Evolutionary conservation across 2,888 invertebrate genomes (phyloP), one percentile per base, ranked within the genome.

Genomic region (Catocala sponsa): DNA sequence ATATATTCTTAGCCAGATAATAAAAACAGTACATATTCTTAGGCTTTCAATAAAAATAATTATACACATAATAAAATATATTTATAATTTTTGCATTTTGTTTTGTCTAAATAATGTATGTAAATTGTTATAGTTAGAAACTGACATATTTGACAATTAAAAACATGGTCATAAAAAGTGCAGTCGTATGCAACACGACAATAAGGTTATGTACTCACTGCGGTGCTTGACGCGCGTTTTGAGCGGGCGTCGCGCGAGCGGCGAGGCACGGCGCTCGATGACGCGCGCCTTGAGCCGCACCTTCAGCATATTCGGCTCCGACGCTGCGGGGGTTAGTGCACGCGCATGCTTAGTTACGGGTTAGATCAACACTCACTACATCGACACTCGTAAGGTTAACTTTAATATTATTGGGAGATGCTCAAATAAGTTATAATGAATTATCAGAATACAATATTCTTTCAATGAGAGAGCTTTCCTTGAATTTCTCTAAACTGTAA

Each of bases 251-350:
- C 97, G 96, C 80, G 96, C 97, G 92, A 98, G 96, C 81, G 99
- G 98, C 90, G 98, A 98, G 89, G 98, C 97, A 90, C 99, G 97
- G 78, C 98, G 96, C 94, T 99, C 98, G 95, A 98, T 97, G 90
- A 99, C 98, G 91, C 99, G 98, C 95, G 98, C 98, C 95, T 98
- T 98, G 90, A 98, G 96, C 78, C 98, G 97, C 94, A 98, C 97
- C 96, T 98, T 98, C 95, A 98, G 96, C 95, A 99, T 96, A 96
- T 99, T 99, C 83, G 99, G 98, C 96, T 99, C 99, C 95, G 99
- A 99, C 90, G 98, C 98, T 98, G 96, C 76, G 74, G 70, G 41
- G 78, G 91, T 92, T 87, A 87, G 91, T 87, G 78, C 88, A 87
- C 88, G 74, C 85, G 63, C 92, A 89, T 90, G 90, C 91, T 60